Evolutionary conservation across 2,797 vertebrate species (phyloP), one percentile per base, ranked within the genome.

Genomic region (Protonibea diacanthus): DNA sequence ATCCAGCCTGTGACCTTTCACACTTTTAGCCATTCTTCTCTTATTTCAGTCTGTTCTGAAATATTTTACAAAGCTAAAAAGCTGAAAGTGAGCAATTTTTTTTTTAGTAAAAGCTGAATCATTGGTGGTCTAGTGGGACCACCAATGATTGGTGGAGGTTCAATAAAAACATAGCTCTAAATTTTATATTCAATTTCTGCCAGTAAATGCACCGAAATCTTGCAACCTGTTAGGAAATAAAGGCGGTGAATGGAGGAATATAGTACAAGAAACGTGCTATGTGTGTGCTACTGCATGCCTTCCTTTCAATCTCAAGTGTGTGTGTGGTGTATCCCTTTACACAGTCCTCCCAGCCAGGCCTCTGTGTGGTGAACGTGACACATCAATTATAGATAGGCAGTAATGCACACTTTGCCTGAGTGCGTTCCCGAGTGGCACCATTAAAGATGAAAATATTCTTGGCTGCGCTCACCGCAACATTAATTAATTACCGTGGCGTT

Each of bases 321-420:
- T 73, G 71, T 73, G 70, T 44, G 68, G 65, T n/a, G 20, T 90
- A 91, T 94, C 90, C 38, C 67, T 91, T 93, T 91, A 86, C 89
- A 84, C 71, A n/a, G 51, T 59, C 42, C 66, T 78, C 67, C 73
- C 68, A 82, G 73, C 73, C 80, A 69, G 60, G 57, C 63, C 84
- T 87, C 33, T 65, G 68, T 76, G 78, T 71, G 71, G 71, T 61
- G 85, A 85, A 87, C 73, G 78, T 84, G 79, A 80, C 70, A 38
- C 81, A 93, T 95, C 79, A 91, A 95, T 95, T 92, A 95, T 95
- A 80, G 67, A 95, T 85, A 44, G 33, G 55, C 79, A 87, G 93
- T 92, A 93, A 94, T 92, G 91, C 89, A 93, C 89, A 91, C 93
- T 92, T 93, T 91, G 84, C 89, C 87, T 85, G 73, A 86, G 82